Evolutionary conservation across 2,888 invertebrate genomes (phyloP).

Genomic region (Cephus rjabovi): DNA sequence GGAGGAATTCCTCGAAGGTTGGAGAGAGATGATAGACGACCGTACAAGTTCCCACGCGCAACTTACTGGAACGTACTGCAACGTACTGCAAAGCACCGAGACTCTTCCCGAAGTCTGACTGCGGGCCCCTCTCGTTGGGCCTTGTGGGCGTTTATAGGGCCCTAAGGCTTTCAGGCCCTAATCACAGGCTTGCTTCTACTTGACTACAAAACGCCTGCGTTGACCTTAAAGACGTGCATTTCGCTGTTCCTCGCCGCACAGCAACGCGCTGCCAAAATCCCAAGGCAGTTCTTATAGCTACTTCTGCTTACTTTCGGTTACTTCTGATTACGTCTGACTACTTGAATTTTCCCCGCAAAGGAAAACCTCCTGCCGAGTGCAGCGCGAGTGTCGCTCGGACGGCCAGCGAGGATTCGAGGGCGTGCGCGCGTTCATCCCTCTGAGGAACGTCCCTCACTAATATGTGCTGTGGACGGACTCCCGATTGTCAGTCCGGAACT

Average conservation of each 20-base stretch:
- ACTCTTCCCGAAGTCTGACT: background rate
- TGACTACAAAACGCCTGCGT: slow-evolving; percentile 39
- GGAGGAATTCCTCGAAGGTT: too few species aligned
- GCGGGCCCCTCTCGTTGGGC: slow-evolving; percentile 12
- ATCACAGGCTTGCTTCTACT: slow-evolving; percentile 57
- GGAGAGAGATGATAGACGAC: slow-evolving; percentile 53
- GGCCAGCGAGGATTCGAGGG: background rate
- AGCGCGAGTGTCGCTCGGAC: background rate
- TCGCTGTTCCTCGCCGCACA: background rate
- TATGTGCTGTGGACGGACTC: slow-evolving; percentile 52
- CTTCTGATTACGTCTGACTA: too few species aligned
- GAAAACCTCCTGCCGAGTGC: background rate
- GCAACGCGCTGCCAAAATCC: slow-evolving; percentile 37
- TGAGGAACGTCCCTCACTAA: slow-evolving; percentile 28
- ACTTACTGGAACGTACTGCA: slow-evolving; percentile 33
- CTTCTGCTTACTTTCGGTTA: too few species aligned
- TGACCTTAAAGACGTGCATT: slow-evolving; percentile 34
- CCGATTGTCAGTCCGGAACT: slow-evolving; percentile 9
- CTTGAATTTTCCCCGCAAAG: background rate
- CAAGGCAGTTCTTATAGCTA: slow-evolving; percentile 1
- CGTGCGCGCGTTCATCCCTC: background rate
- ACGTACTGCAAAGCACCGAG: slow-evolving; percentile 25
- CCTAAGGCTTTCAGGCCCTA: slow-evolving; percentile 52
- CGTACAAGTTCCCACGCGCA: slow-evolving; percentile 62
- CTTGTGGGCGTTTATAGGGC: slow-evolving; percentile 60